These are phyloP conservation scores for Leptura quadrifasciata DNA, from an alignment of 2,888 invertebrate genomes.

Conservation along the genomic window DNA sequence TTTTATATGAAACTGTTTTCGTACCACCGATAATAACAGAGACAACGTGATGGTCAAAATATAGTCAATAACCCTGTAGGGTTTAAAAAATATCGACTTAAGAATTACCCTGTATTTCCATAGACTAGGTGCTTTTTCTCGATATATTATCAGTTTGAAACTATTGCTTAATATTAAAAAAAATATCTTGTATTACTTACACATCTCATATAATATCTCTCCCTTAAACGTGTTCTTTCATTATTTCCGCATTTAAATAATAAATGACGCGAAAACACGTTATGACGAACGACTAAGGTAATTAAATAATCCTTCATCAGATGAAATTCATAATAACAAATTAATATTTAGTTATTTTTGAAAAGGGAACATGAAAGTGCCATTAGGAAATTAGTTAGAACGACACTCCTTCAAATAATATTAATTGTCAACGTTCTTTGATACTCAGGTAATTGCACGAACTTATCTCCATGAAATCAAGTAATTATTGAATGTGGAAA, in stretches of 20 bases:
- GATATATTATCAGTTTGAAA: no score
- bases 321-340: slow-evolving; percentile 48
- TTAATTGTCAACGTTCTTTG: slow-evolving; percentile 63
- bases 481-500: slow-evolving; percentile 64
- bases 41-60: no score
- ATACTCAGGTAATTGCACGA: slow-evolving; percentile 62
- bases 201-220: slow-evolving; percentile 15
- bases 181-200: not conserved
- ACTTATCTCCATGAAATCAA: slow-evolving; percentile 71
- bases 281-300: slow-evolving; percentile 30
- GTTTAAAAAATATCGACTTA: no score
- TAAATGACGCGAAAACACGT: slow-evolving; percentile 30
- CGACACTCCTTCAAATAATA: slow-evolving; percentile 66
- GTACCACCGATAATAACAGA: no score
- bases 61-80: no score
- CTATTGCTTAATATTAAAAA: no score
- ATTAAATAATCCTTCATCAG: slow-evolving; percentile 44
- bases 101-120: no score
- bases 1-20: no score
- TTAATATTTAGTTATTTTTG: slow-evolving; percentile 59
- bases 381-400: slow-evolving; percentile 66
- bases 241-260: slow-evolving; percentile 24
- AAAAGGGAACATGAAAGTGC: slow-evolving; percentile 59
- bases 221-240: not conserved
- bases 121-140: no score